Conservation (phyloP, 2,888 invertebrate genomes). For the Gibbula magus region DNA sequence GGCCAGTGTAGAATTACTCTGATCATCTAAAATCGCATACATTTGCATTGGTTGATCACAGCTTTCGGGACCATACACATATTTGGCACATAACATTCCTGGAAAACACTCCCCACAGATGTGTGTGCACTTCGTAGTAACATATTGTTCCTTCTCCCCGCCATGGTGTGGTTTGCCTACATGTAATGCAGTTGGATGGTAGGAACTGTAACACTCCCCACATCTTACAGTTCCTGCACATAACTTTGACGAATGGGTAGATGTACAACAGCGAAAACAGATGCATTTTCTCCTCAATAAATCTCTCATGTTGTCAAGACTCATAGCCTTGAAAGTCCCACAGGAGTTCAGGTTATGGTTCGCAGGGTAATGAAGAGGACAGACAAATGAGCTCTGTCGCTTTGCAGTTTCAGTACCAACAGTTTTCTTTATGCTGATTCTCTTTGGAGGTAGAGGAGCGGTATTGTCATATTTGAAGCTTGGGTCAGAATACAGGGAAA, state of each 20-base stretch:
- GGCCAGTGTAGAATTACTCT: slow-evolving; percentile 35
- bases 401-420: too few relatives aligned
- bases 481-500: slow-evolving; percentile 34
- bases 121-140: slow-evolving; percentile 2
- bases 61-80: neutral
- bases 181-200: slow-evolving; percentile 35
- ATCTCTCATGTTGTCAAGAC: neutral
- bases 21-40: slow-evolving; percentile 37
- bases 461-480: too few relatives aligned
- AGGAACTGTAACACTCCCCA: slow-evolving; percentile 29
- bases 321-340: slow-evolving; percentile 20
- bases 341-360: slow-evolving; percentile 33
- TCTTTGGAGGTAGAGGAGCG: too few relatives aligned
- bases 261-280: slow-evolving; percentile 37
- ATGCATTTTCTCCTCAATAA: too few relatives aligned
- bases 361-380: slow-evolving; percentile 11
- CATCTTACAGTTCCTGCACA: slow-evolving; percentile 33
- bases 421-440: too few relatives aligned
- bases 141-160: neutral
- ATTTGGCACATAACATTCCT: slow-evolving; percentile 30
- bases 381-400: slow-evolving; percentile 38
- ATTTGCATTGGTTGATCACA: neutral
- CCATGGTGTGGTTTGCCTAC: neutral
- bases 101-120: slow-evolving; percentile 20
- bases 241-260: slow-evolving; percentile 25